Conservation (phyloP, 2,888 invertebrate species). For the Calameuta idolon region DNA sequence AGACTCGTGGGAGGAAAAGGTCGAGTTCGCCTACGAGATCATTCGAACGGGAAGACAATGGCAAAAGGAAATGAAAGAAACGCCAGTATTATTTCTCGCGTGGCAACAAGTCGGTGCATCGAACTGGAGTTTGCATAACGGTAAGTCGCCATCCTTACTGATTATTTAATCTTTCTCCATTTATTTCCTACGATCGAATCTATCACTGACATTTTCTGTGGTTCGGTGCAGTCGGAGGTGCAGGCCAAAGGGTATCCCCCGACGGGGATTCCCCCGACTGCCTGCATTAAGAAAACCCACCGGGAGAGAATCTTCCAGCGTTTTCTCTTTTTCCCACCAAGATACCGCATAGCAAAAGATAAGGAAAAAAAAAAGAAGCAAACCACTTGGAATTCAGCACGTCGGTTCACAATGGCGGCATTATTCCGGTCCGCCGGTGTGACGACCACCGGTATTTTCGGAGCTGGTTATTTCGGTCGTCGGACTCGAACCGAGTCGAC, state of each 20-base stretch:
- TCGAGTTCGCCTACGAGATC: neutral
- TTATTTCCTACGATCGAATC: neutral
- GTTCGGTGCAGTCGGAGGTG: neutral
- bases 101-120: conserved; percentile 25
- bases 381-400: neutral
- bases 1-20: neutral
- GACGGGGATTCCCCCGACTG: neutral
- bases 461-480: conserved; percentile 52
- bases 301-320: too few species aligned
- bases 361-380: neutral
- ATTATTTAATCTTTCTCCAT: neutral
- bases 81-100: neutral
- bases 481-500: conserved; percentile 1
- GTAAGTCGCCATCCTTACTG: conserved; percentile 23
- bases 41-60: neutral
- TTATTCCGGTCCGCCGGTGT: conserved; percentile 53
- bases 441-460: conserved; percentile 58
- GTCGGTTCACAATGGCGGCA: conserved; percentile 46
- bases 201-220: neutral
- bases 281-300: too few species aligned
- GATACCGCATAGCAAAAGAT: neutral
- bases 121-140: conserved; percentile 37
- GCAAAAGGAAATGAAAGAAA: neutral
- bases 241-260: too few species aligned
- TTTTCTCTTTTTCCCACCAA: neutral